phyloP scores from a whole-genome alignment of 2,113 vertebrate genomes.

The Leptobrachium ailaonicum region DNA sequence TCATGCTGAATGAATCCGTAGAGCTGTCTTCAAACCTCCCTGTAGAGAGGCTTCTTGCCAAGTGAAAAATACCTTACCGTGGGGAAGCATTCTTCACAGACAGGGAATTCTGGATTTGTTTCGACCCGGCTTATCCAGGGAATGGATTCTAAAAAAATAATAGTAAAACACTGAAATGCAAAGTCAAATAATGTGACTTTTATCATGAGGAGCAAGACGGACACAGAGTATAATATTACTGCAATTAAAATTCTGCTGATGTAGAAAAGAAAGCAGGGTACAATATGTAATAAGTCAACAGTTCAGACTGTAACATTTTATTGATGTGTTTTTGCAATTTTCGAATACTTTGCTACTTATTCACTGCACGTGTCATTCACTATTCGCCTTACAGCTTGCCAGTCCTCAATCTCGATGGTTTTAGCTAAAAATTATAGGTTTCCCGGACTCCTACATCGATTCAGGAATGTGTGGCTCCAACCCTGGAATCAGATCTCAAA shows the following conservation, averaged over 20 bases:
- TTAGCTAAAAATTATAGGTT: slow-evolving; percentile 40
- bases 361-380: slow-evolving; percentile 31
- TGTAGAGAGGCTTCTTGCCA: slow-evolving; percentile 5
- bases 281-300: slow-evolving; percentile 34
- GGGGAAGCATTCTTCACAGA: slow-evolving; percentile 13
- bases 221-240: slow-evolving; percentile 39
- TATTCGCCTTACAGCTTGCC: slow-evolving; percentile 32
- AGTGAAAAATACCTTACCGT: background rate
- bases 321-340: slow-evolving; percentile 36
- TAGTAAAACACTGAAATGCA: slow-evolving; percentile 28
- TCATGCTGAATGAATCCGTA: slow-evolving; percentile 9
- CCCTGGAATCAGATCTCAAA: slow-evolving; percentile 25
- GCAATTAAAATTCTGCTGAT: slow-evolving; percentile 43
- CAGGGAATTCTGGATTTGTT: slow-evolving; percentile 15
- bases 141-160: slow-evolving; percentile 11
- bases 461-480: slow-evolving; percentile 35
- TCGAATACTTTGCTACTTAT: slow-evolving; percentile 32
- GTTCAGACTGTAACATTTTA: slow-evolving; percentile 24
- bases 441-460: slow-evolving; percentile 42
- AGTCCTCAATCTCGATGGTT: slow-evolving; percentile 26
- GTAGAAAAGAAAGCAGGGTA: slow-evolving; percentile 33
- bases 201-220: slow-evolving; percentile 24
- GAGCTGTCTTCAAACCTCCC: background rate
- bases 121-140: slow-evolving; percentile 25
- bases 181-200: slow-evolving; percentile 35